These are phyloP conservation scores for Abramis brama DNA, from an alignment of 2,113 vertebrate species.

Conservation along the genomic window DNA sequence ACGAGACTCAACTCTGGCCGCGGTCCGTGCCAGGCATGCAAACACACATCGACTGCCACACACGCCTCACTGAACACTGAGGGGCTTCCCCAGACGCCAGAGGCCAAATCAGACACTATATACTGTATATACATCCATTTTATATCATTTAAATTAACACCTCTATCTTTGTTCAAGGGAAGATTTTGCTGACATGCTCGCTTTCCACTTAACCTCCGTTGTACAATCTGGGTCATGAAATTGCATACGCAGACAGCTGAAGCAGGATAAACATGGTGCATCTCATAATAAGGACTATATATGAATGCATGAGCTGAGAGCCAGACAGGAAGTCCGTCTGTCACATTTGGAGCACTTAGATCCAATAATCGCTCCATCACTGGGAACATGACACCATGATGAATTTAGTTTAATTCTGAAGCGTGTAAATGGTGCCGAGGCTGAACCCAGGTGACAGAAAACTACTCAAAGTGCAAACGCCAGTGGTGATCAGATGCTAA, in stretches of 20 bases:
- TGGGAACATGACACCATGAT: background rate
- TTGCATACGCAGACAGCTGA: background rate
- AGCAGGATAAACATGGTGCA: background rate
- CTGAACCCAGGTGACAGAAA: background rate
- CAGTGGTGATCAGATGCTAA: background rate
- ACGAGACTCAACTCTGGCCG: background rate
- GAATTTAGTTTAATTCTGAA: background rate
- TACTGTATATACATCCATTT: no score
- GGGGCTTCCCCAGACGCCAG: background rate
- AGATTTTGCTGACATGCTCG: background rate
- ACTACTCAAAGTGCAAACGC: background rate
- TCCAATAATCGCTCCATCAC: constrained; percentile 12
- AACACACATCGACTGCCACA: background rate
- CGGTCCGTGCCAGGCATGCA: background rate
- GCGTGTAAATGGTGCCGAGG: background rate
- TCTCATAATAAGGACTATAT: background rate
- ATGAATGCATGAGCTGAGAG: background rate
- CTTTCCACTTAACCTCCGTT: no score
- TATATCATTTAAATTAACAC: background rate
- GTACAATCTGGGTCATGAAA: background rate
- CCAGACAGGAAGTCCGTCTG: constrained; percentile 7
- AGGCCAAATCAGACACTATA: no score
- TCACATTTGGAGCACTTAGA: constrained; percentile 36
- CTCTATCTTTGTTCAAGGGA: background rate
- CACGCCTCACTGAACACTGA: background rate